Evolutionary conservation across 2,888 invertebrate species (phyloP).

Genomic region (Erynnis tages): DNA sequence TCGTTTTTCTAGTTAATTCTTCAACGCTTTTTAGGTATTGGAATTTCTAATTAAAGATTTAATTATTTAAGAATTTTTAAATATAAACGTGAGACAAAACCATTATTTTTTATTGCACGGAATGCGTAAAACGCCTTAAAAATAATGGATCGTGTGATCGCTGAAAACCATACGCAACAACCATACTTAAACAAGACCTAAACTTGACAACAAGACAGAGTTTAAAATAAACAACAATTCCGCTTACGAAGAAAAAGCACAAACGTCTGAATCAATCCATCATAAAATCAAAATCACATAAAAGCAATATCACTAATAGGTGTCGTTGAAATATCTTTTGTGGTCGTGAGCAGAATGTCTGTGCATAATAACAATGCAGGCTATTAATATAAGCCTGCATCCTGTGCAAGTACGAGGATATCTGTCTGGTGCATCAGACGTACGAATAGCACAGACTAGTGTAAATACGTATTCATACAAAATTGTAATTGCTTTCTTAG

Average conservation of each 20-base stretch:
- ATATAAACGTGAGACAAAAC: too few species aligned
- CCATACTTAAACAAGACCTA: too few species aligned
- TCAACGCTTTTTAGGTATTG: too few species aligned
- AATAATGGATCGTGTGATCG: too few species aligned
- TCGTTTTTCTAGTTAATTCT: too few species aligned
- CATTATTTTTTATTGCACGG: too few species aligned
- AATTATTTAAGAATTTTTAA: too few species aligned
- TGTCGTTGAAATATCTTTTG: conserved; percentile 21
- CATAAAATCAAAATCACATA: conserved; percentile 23
- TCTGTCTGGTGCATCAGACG: conserved; percentile 29
- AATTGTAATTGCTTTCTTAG: conserved; percentile 6
- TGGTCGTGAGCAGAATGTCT: conserved; percentile 19
- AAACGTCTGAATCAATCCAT: conserved; percentile 6
- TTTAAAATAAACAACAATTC: too few species aligned
- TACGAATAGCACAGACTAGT: conserved; percentile 28
- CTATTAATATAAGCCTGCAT: conserved; percentile 20
- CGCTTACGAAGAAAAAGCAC: not conserved
- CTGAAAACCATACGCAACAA: too few species aligned
- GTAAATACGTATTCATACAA: conserved; percentile 3
- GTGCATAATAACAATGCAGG: conserved; percentile 22
- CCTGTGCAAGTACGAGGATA: conserved; percentile 21
- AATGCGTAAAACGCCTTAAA: too few species aligned
- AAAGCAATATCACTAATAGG: conserved; percentile 23
- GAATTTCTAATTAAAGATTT: too few species aligned
- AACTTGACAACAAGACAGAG: too few species aligned